Evolutionary conservation across 1,140 invertebrate genomes (phyloP), one percentile per base, ranked within the genome.

Genomic region (Prorops nasuta): DNA sequence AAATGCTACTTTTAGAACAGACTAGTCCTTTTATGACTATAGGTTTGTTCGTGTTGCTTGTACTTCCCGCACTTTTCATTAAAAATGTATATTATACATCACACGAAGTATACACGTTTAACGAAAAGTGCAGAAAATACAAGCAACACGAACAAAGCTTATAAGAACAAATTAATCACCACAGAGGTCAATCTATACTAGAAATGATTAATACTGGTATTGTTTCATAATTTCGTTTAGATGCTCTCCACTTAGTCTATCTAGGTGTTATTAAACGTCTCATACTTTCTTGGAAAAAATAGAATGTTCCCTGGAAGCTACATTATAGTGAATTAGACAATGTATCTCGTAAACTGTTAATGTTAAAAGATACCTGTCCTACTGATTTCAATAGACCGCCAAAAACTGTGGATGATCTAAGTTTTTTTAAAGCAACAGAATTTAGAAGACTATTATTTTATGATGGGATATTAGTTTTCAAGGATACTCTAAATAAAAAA

Each of bases 391-490:
- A 3, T 32, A 8, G 28, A 32, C 28, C 8, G n/a, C 28, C 42
- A 2, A 44, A 28, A 32, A 18, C 15, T 17, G 19, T 44, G 19
- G n/a, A 44, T 44, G 17, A 44, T n/a, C 32, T 44, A 28, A 3
- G 22, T 31, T 44, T 44, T 44, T 44, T 31, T 17, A 44, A 44
- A 12, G 42, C 28, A 44, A 44, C 42, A n/a, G 42, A 44, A 44
- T 44, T 44, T 17, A 22, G 42, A 8, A 22, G 42, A 31, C 31
- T 44, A 19, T 44, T 8, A 1, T 45, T 45, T 21, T 45, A 45
- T 3, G 43, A 45, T 45, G 43, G 43, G 3, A 45, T 36, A 15
- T 19, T 36, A 14, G 19, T 17, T 20, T 45, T 45, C 35, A 14
- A 4, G 19, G 28, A 45, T 45, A 6, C 19, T 36, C n/a, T n/a